Conservation (phyloP, 2,113 vertebrate genomes). For the Peromyscus californicus region DNA sequence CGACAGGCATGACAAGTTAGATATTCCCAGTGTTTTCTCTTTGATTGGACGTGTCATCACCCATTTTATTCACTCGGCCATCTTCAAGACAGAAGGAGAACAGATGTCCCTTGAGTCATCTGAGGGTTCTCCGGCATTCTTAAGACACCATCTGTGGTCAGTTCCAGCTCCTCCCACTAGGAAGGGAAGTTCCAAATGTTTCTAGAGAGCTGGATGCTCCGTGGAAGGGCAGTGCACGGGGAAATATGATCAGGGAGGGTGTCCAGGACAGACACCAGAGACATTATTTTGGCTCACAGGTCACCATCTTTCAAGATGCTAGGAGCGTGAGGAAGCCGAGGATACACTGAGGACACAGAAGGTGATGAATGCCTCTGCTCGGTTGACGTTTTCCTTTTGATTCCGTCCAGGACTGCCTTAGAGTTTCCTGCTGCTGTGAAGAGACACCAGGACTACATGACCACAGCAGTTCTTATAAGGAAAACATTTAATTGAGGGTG, state of each 20-base stretch:
- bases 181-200: conserved; percentile 31
- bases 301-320: not conserved
- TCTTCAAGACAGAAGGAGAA: conserved; percentile 2
- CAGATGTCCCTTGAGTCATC: not conserved
- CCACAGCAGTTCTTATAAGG: not conserved
- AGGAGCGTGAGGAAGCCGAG: not conserved
- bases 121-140: not conserved
- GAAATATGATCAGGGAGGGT: not conserved
- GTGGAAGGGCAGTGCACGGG: not conserved
- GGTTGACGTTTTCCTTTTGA: not conserved
- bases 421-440: not conserved
- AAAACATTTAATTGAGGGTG: not conserved
- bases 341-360: not conserved
- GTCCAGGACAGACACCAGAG: accelerated
- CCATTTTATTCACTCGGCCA: not conserved
- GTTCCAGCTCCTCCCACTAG: not conserved
- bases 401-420: not conserved
- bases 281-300: not conserved
- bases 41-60: not conserved
- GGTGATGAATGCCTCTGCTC: no score
- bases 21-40: not conserved
- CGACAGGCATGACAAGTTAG: not conserved
- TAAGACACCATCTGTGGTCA: conserved; percentile 20
- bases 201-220: not conserved
- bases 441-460: not conserved